Base-by-base conservation (phyloP, 2,113 vertebrate species). In the Symphodus melops region DNA sequence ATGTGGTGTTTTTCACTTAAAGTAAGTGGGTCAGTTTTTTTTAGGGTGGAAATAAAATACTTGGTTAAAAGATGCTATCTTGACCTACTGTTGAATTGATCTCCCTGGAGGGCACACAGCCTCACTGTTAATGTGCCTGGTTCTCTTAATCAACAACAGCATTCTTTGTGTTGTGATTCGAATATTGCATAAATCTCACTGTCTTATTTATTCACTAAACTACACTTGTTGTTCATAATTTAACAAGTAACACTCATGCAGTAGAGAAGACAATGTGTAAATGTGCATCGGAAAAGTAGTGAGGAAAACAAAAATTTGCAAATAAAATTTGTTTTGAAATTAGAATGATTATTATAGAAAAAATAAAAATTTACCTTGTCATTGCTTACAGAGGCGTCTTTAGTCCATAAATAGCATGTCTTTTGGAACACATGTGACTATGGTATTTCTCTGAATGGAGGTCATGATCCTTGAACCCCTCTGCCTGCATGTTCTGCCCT, bases 1-100 rank as follows among this genome's bases (percentile, higher is more conserved):
- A 16, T 77, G 41, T 36, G 36, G 46, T 69, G 39, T 59, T 33
- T 59, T 20, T 36, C 44, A 48, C 44, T 48, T 33, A 14, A n/a
- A 75, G 67, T 54, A 89, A 87, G 71, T 82, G 62, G 81, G 73
- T 84, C 82, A 83, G 23, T 69, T 73, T 70, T 73, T 70, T 58
- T 16, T 5, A 21, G 19, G 25, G 25, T 25, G 25, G 25, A 25
- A 70, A 17, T 66, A 33, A 67, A 72, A 75, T 51, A 60, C 44
- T 61, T 55, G 69, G 11, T 83, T 41, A 66, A 21, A 39, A 61
- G 56, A 55, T 66, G 62, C 28, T 79, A 13, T 60, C 44, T 68
- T 46, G 52, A 64, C 55, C 21, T 49, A 20, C 9, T 54, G 21
- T 48, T 61, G 12, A 57, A 59, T 2, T 33, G 20, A 56, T 73